Conservation (phyloP, 2,888 invertebrate species). For the Hypercompe scribonia region DNA sequence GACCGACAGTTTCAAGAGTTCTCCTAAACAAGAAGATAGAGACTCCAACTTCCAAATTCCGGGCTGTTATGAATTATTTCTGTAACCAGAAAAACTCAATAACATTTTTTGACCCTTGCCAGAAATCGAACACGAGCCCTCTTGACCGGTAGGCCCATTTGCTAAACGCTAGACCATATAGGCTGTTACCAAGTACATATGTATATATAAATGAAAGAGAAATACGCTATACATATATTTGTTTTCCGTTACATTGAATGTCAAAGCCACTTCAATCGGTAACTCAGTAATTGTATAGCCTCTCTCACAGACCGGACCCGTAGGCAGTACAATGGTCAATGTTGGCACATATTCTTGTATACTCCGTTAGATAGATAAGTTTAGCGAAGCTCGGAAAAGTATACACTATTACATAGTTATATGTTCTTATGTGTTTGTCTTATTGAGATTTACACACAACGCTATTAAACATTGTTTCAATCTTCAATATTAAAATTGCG, state of each 20-base stretch:
- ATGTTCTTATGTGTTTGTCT: not conserved
- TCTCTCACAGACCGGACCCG: conserved; percentile 6
- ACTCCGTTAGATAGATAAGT: conserved; percentile 1
- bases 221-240: not conserved
- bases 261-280: conserved; percentile 1
- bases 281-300: conserved; percentile 13
- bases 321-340: not conserved
- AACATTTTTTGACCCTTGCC: too few species aligned
- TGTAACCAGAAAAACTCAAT: too few species aligned
- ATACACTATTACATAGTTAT: not conserved
- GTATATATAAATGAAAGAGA: too few species aligned
- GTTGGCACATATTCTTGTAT: conserved; percentile 6
- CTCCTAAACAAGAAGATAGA: too few species aligned
- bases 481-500: not conserved
- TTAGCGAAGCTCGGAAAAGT: not conserved
- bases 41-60: too few species aligned
- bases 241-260: conserved; percentile 4
- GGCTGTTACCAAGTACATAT: too few species aligned
- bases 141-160: too few species aligned
- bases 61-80: too few species aligned
- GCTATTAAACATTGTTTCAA: not conserved
- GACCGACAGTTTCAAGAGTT: too few species aligned
- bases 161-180: too few species aligned
- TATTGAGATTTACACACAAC: not conserved
- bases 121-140: too few species aligned